phyloP scores from a whole-genome alignment of 2,797 vertebrate genomes.

The Notamacropus eugenii region DNA sequence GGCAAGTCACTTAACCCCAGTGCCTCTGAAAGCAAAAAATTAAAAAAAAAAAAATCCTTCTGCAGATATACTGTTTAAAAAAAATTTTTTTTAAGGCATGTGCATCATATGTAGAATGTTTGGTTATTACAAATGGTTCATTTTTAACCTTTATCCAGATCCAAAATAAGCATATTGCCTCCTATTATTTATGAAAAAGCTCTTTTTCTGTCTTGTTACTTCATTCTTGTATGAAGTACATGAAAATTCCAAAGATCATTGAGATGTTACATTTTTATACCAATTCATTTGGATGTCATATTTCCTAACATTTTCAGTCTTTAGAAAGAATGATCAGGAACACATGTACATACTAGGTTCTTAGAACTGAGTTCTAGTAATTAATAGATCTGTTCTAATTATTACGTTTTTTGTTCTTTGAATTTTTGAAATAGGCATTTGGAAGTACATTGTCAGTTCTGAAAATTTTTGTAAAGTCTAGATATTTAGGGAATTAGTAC shows the following conservation, averaged over 20 bases:
- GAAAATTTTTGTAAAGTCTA: not conserved
- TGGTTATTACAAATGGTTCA: slow-evolving; percentile 42
- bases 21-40: too few relatives aligned
- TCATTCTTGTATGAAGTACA: not conserved
- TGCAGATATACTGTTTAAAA: slow-evolving; percentile 27
- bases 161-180: slow-evolving; percentile 26
- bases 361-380: not conserved
- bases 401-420: not conserved
- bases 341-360: not conserved
- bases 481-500: not conserved
- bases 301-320: not conserved
- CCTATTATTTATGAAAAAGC: not conserved
- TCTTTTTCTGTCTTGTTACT: not conserved
- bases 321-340: not conserved
- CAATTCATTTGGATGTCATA: not conserved
- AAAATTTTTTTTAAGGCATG: slow-evolving; percentile 31
- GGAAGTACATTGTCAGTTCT: not conserved
- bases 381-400: not conserved
- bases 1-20: too few relatives aligned
- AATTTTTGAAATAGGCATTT: not conserved
- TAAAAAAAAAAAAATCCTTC: not conserved
- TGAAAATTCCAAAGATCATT: not conserved
- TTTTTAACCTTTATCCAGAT: slow-evolving; percentile 31
- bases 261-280: not conserved
- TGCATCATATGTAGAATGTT: slow-evolving; percentile 60